phyloP scores from a whole-genome alignment of 2,113 vertebrate species.

The Apus apus region DNA sequence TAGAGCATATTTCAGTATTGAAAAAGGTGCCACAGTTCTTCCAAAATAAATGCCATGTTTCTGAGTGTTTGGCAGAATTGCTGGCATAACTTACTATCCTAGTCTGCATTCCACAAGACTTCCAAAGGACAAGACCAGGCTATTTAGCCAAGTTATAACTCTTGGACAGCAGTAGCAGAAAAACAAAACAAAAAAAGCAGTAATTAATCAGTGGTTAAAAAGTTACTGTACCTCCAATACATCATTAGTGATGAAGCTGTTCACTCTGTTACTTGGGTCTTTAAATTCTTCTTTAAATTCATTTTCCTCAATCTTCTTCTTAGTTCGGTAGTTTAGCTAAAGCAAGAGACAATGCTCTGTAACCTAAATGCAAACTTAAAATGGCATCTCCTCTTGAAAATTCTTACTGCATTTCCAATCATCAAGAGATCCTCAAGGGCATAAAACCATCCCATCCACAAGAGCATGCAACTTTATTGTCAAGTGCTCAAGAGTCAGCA shows the following conservation, averaged over 20 bases:
- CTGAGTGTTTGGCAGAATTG: background rate
- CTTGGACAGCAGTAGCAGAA: background rate
- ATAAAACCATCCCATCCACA: background rate
- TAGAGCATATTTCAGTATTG: background rate
- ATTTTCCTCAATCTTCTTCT: constrained; percentile 58
- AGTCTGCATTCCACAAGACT: background rate
- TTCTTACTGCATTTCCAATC: background rate
- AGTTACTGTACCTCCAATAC: constrained; percentile 76
- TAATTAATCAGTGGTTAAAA: background rate
- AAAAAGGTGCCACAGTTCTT: background rate
- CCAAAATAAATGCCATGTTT: background rate
- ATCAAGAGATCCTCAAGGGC: background rate
- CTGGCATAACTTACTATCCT: background rate
- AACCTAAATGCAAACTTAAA: background rate
- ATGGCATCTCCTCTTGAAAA: background rate
- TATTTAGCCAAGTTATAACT: background rate
- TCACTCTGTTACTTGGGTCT: constrained; percentile 75
- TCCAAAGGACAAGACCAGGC: background rate
- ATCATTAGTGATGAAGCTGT: constrained; percentile 76
- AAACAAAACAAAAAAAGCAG: background rate
- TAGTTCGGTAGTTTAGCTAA: constrained; percentile 78
- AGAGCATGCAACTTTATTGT: background rate
- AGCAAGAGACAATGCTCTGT: background rate
- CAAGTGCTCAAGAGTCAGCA: background rate
- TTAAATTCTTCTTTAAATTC: constrained; percentile 78